Percentiles rank a stretch among this genome's conserved stretches.
phyloP scores from a whole-genome alignment of 2,113 vertebrate genomes.

The Thalassarche chlororhynchos region DNA sequence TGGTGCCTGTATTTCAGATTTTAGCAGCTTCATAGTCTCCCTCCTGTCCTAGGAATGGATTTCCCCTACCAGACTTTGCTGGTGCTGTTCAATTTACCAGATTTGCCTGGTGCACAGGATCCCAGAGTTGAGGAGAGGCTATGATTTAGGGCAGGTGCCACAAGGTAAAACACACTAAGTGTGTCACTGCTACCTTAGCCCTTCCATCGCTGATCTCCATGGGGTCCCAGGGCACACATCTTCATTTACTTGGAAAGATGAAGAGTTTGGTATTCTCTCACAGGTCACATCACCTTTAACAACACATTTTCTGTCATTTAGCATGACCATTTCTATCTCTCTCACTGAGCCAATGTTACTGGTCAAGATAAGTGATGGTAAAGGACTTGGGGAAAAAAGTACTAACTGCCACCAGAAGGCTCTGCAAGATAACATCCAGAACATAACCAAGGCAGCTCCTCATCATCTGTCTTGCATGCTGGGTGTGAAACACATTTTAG shows the following conservation, averaged over 20 bases:
- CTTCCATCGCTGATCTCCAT: accelerated
- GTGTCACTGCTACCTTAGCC: background rate
- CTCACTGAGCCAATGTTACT: background rate
- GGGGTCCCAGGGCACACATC: background rate
- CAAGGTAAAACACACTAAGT: background rate
- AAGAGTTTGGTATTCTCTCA: background rate
- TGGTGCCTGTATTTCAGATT: background rate
- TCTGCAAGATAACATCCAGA: background rate
- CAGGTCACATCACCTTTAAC: background rate
- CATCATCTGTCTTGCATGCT: background rate
- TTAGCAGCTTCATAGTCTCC: background rate
- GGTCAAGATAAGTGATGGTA: background rate
- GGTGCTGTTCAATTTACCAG: background rate
- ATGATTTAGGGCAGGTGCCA: background rate
- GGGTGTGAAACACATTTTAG: background rate
- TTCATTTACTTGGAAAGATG: background rate
- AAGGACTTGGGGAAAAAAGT: background rate
- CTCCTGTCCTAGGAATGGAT: background rate
- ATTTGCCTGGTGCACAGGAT: background rate
- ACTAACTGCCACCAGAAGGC: background rate
- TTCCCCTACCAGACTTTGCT: background rate
- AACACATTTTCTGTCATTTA: background rate
- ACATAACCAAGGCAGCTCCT: background rate
- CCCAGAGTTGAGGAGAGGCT: background rate
- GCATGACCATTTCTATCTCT: background rate